A percentile compares a stretch with the other conserved stretches of the same genome.
phyloP scores from a whole-genome alignment of 2,888 invertebrate species.

The Sepioteuthis lessoniana region DNA sequence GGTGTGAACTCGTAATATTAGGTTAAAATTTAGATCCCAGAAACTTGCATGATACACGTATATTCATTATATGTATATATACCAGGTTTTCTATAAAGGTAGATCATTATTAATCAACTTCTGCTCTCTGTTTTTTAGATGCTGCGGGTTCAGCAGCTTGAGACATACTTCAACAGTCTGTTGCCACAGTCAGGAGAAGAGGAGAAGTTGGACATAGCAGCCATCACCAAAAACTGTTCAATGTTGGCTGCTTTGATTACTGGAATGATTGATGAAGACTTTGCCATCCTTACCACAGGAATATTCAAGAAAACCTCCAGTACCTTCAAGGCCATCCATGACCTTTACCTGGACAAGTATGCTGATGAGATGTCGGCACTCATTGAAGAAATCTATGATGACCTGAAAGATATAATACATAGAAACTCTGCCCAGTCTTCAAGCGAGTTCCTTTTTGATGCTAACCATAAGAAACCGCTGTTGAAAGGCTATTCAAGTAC shows the following conservation, averaged over 20 bases:
- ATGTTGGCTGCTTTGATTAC: slow-evolving; percentile 62
- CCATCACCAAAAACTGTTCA: slow-evolving; percentile 63
- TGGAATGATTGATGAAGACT: slow-evolving; percentile 72
- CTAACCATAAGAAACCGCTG: slow-evolving; percentile 43
- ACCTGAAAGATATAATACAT: slow-evolving; percentile 59
- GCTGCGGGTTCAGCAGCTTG: slow-evolving; percentile 67
- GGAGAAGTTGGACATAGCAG: slow-evolving; percentile 62
- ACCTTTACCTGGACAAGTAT: slow-evolving; percentile 70
- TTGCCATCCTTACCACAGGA: slow-evolving; percentile 67
- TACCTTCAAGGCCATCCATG: slow-evolving; percentile 68
- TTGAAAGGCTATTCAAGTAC: slow-evolving; percentile 41
- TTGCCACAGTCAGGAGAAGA: slow-evolving; percentile 56
- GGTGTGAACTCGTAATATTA: no score
- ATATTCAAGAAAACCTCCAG: slow-evolving; percentile 66
- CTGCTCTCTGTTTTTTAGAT: slow-evolving; percentile 51
- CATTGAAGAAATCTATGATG: slow-evolving; percentile 69
- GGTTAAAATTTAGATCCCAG: no score
- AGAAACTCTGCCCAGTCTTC: slow-evolving; percentile 58
- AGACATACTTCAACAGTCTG: slow-evolving; percentile 62
- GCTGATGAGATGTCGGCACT: slow-evolving; percentile 70
- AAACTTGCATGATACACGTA: no score
- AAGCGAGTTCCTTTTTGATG: slow-evolving; percentile 54
- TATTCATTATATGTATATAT: no score
- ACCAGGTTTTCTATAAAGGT: no score
- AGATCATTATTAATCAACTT: neutral